phyloP scores from a whole-genome alignment of 2,113 vertebrate species.

The Pluvialis apricaria region DNA sequence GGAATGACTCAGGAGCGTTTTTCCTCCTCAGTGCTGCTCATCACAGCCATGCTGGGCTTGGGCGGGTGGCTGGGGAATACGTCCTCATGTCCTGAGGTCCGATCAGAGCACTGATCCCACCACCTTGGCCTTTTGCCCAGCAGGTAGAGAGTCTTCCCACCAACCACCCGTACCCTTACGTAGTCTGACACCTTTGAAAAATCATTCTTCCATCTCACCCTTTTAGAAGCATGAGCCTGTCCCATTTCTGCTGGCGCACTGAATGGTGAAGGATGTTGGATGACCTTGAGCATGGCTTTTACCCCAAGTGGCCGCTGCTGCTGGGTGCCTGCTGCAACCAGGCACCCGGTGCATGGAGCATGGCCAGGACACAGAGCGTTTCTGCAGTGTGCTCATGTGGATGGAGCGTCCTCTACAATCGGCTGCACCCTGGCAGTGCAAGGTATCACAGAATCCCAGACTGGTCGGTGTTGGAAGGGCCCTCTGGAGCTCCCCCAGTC shows the following conservation, averaged over 20 bases:
- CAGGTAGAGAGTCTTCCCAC: neutral
- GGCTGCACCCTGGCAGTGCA: neutral
- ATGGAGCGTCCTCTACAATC: neutral
- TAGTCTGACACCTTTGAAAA: neutral
- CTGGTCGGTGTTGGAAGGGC: too few species aligned
- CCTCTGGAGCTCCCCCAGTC: too few species aligned
- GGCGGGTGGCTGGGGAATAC: neutral
- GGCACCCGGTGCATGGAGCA: neutral
- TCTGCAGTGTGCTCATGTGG: neutral
- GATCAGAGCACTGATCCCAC: neutral
- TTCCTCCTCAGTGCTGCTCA: neutral
- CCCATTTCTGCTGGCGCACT: fast-evolving
- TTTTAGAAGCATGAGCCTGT: neutral
- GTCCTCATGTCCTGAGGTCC: neutral
- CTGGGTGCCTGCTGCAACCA: neutral
- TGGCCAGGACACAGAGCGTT: neutral
- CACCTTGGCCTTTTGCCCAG: neutral
- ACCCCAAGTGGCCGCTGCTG: neutral
- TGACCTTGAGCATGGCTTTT: neutral
- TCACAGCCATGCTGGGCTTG: neutral
- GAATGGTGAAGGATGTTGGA: neutral
- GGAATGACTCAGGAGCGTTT: too few species aligned
- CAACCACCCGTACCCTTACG: neutral
- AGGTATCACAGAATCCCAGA: neutral
- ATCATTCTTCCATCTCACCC: neutral